Evolutionary conservation across 2,888 invertebrate species (phyloP), one percentile per base, ranked within the genome.

Genomic region (Pseudoips prasinana): DNA sequence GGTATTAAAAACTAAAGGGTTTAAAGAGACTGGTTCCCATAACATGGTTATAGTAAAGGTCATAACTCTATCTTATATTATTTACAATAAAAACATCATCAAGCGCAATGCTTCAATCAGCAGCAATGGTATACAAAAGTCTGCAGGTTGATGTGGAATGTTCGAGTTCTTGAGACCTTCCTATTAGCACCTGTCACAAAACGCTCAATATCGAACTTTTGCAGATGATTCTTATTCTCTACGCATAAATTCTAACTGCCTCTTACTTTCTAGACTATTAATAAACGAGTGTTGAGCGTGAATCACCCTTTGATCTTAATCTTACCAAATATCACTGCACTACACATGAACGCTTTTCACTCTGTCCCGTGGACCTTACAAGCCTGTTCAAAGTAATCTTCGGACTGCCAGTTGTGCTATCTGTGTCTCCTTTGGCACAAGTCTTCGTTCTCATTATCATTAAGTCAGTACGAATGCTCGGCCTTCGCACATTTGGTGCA

Each of bases 361-460:
- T 77, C 54, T 85, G 90, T 22, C 75, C 77, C 23, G 73, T 75
- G 7, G 84, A 73, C 30, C 90, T 73, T 6, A 87, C 88, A 25
- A 90, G 68, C 37, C 90, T 74, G 56, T 89, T 89, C 32, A 90
- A 60, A 40, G 78, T 89, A 33, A 90, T 77, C 51, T 89, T 87
- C 1, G 88, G 89, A 33, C 90, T 89, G 10, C 89, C 86, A 46
- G 90, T 90, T 8, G 90, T 81, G 27, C 91, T 91, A 38, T 92
- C 92, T 39, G 90, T 90, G 40, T 94, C 93, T 9, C 92, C 92
- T 76, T 93, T 89, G 62, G 92, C 92, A 85, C 93, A 92, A 41
- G 94, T 94, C 85, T 95, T 95, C 54, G 94, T 94, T 74, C 95
- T 92, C 92, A 96, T 94, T 60, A 95, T 94, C 92, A 96, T 94